Evolutionary conservation across 2,113 vertebrate genomes (phyloP), one percentile per base, ranked within the genome.

Genomic region (Alethe castanea): DNA sequence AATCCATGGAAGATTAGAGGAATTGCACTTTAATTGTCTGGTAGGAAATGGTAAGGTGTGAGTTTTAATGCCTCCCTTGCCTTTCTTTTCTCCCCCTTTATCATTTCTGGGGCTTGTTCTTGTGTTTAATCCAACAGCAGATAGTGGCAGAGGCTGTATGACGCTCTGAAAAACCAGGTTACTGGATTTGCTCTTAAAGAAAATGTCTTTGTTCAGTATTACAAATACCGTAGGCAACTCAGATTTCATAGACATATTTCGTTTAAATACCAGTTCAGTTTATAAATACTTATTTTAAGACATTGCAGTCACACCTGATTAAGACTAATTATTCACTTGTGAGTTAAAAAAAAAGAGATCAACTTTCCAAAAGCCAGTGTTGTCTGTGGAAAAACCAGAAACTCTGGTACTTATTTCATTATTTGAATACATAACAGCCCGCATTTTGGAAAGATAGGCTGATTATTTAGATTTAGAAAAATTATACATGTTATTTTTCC

Each of bases 391-490:
- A 88, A 94, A 95, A 92, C 60, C 88, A 84, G 93, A 90, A 95
- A 88, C 69, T 71, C 88, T 84, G 23, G 90, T 90, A 57, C 72
- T 56, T 77, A 48, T 67, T 86, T 93, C 18, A 8, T 78, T 71
- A 74, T 84, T 86, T 90, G 88, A 96, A 86, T 90, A 53, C 7
- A 0, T 57, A 73, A 74, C 35, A 88, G 52, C 60, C 54, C 86
- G 76, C 36, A 6, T 84, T 94, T 91, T 80, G 36, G 36, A 85
- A 64, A 76, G 78, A 62, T 16, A 82, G 33, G 18, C 61, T 82
- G 77, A 80, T 61, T 70, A 82, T 87, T 93, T 79, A 84, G 70
- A 87, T 90, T 76, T 80, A 80, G 78, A 53, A 81, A 74, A 86
- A 73, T 86, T 36, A 76, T 19, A 14, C n/a, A 10, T 53, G 23